Conservation (phyloP, 2,797 vertebrate species). For the Monodelphis domestica region DNA sequence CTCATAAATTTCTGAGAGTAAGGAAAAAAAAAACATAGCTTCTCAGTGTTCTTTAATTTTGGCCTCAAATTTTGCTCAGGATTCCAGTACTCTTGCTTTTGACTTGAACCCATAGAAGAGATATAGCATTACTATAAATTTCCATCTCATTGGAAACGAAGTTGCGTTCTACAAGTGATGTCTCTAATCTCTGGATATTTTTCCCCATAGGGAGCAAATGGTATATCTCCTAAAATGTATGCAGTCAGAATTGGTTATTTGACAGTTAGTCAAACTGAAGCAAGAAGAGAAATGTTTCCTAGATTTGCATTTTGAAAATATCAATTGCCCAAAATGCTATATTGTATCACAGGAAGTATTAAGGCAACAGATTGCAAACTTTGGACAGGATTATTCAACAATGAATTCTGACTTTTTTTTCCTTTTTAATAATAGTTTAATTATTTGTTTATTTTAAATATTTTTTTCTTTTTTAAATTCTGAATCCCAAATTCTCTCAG, state of each 20-base stretch:
- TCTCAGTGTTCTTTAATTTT: constrained; percentile 2
- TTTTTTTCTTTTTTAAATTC: no score
- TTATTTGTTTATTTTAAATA: no score
- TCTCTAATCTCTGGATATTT: constrained; percentile 7
- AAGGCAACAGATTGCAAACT: constrained; percentile 74
- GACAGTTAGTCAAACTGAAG: constrained; percentile 18
- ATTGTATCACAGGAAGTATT: constrained; percentile 78
- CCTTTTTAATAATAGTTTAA: constrained; percentile 51
- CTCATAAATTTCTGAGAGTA: constrained; percentile 26
- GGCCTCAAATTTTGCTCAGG: background rate
- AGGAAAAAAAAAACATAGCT: constrained; percentile 36
- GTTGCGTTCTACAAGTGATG: background rate
- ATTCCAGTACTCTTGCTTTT: background rate
- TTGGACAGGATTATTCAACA: constrained; percentile 73
- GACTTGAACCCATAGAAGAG: constrained; percentile 24
- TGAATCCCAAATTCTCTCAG: no score
- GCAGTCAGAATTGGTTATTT: constrained; percentile 39
- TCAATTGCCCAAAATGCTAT: constrained; percentile 59
- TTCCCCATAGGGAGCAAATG: constrained; percentile 15
- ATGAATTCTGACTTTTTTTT: constrained; percentile 73
- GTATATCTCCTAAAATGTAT: constrained; percentile 30
- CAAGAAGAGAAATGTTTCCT: constrained; percentile 36
- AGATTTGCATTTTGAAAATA: constrained; percentile 67
- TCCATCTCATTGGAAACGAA: constrained; percentile 35
- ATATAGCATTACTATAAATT: constrained; percentile 18